Base-by-base conservation (phyloP, 2,888 invertebrate species). In the Rapana venosa region DNA sequence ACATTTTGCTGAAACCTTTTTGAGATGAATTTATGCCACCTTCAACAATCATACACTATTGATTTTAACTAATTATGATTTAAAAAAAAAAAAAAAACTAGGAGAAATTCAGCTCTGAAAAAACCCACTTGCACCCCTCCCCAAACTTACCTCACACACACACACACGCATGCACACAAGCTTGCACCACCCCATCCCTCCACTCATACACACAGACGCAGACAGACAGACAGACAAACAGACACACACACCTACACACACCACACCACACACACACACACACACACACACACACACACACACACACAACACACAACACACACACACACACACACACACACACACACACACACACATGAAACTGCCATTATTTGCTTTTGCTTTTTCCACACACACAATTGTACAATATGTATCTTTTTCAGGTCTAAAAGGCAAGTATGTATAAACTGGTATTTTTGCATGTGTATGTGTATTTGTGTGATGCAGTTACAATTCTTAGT, bases 251-350 rank as follows among this genome's bases (percentile, higher is more conserved):
- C 79, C 30, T 32, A 79, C 79, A 79, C 30, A 79, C 35, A 79
- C 35, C 26, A 26, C 79, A 79, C 32, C 79, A 17, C 32, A 79
- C 26, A 26, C 79, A 79, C 47, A 47, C 47, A 47, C 47, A 47
- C 47, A 47, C 47, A 47, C 47, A 47, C 47, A 47, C 47, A 47
- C 47, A 47, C 47, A 47, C 47, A 47, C 47, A 47, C 47, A 47
- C 47, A 47, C 47, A 47, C 47, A 47, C 47, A 47, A 47, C 66
- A 66, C 26, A 61, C 61, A 61, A 74, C 79, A 79, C 32, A 79
- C 79, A 17, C 79, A 79, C 79, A 32, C 79, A 79, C 32, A 30
- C 79, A 79, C 79, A 79, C 79, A 79, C 30, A 79, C 35, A 79
- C 35, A 35, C 26, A 26, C 79, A 79, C 32, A 35, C 79, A 17